Base-by-base conservation (phyloP, 1,140 invertebrate genomes). In the Apis florea region DNA sequence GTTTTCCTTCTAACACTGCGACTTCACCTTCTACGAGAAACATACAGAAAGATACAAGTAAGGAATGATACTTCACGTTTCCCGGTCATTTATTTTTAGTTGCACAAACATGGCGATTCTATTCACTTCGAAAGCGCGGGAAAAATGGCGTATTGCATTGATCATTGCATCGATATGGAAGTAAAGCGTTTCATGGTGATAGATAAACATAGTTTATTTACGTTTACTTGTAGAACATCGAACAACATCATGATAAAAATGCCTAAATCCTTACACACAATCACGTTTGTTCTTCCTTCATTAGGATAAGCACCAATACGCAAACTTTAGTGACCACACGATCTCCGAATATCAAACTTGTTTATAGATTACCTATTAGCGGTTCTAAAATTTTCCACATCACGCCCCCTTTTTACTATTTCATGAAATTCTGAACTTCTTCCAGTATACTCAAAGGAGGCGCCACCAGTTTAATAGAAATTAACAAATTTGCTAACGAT, bases 291-390 rank as follows among this genome's bases (percentile, higher is more conserved):
- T n/a, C 58, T 24, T n/a, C 31, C 51, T 67, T 17, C 31, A 19
- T 80, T 51, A 19, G 17, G 19, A 11, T 21, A 40, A 58, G 24
- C 56, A 11, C 53, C 1, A 11, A 54, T 17, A 69, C 56, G 26
- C 31, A 10, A 15, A 47, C 40, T 75, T 75, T 67, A 67, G 53
- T 10, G 47, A 26, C 5, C 4, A 31, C 31, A 40, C 40, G n/a
- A 24, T 47, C 54, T 51, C 71, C 15, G 17, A 67, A 59, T 17
- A 80, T 74, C 40, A 13, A 58, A 63, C 64, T 67, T 58, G 61
- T 67, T 80, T 51, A 56, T 67, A 58, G 79, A 80, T 80, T 54
- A 59, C 79, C 61, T 80, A 80, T 80, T 75, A 75, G 17, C 70
- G 11, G 12, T 17, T 31, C 26, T 49, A 47, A 64, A 56, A 59